Conservation (phyloP, 1,140 invertebrate species). For the Nomia melanderi region DNA sequence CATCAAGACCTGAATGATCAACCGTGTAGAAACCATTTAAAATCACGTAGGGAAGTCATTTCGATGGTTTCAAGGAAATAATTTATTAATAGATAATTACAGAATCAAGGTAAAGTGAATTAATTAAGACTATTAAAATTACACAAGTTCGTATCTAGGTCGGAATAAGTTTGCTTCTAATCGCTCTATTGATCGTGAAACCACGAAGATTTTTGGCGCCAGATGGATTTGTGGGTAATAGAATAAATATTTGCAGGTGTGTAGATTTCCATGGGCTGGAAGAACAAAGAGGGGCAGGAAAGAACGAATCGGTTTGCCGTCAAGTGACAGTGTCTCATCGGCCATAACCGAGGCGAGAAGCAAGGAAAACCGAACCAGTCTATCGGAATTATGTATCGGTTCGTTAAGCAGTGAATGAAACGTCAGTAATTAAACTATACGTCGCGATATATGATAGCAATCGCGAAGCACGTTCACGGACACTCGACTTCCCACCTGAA, state of each 20-base stretch:
- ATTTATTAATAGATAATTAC: too few species aligned
- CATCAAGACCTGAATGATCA: too few species aligned
- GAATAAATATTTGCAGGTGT: background rate
- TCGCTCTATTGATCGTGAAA: background rate
- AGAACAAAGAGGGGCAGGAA: conserved; percentile 22
- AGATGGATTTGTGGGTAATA: background rate
- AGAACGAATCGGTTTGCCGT: conserved; percentile 9
- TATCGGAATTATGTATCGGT: background rate
- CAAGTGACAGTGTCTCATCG: background rate
- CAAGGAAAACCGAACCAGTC: conserved; percentile 18
- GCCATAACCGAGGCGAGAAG: conserved; percentile 5
- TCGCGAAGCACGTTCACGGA: background rate
- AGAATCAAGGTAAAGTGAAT: too few species aligned
- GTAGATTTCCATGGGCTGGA: conserved; percentile 12
- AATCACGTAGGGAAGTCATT: too few species aligned
- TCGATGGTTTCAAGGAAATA: too few species aligned
- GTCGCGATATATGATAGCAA: conserved; percentile 17
- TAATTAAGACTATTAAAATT: too few species aligned
- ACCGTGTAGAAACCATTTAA: too few species aligned
- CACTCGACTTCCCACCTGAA: background rate
- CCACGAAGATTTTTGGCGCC: background rate
- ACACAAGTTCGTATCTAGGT: too few species aligned
- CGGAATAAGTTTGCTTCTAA: background rate
- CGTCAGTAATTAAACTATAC: conserved; percentile 25
- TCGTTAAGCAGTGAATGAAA: conserved; percentile 26